Evolutionary conservation across 2,797 vertebrate species (phyloP).

Genomic region (Epinephelus malabaricus): DNA sequence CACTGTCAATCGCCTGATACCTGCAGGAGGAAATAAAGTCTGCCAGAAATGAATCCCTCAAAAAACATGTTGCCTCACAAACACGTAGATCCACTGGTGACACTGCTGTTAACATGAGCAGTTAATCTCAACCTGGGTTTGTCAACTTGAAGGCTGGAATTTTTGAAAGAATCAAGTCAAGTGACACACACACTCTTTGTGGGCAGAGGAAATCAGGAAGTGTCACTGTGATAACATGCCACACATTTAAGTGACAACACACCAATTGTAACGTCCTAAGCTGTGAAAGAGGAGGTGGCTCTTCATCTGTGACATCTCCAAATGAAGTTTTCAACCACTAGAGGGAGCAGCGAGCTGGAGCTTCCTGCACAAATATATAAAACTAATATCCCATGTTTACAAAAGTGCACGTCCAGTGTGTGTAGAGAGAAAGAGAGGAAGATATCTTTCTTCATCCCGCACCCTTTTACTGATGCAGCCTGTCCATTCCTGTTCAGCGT

Average conservation of each 20-base stretch:
- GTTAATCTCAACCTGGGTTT: not conserved
- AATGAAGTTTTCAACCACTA: conserved; percentile 49
- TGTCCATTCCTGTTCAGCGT: not conserved
- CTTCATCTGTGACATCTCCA: not conserved
- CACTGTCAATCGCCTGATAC: conserved; percentile 52
- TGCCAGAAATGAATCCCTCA: conserved; percentile 47
- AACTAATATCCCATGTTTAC: conserved; percentile 12
- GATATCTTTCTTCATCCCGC: not conserved
- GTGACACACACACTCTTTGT: not conserved
- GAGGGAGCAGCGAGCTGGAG: conserved; percentile 45
- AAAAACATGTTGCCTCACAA: not conserved
- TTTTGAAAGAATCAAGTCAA: not conserved
- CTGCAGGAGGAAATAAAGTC: conserved; percentile 20
- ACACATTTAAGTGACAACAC: not conserved
- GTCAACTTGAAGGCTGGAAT: conserved; percentile 3
- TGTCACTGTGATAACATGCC: not conserved
- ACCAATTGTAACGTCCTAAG: not conserved
- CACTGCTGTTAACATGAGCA: not conserved
- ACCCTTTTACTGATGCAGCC: not conserved
- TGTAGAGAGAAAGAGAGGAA: not conserved
- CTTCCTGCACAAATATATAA: conserved; percentile 18
- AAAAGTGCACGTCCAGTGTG: not conserved
- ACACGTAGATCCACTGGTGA: not conserved
- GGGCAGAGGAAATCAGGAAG: not conserved
- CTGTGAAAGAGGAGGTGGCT: conserved; percentile 2